Conservation (phyloP, 2,113 vertebrate species). For the Notothenia rossii region DNA sequence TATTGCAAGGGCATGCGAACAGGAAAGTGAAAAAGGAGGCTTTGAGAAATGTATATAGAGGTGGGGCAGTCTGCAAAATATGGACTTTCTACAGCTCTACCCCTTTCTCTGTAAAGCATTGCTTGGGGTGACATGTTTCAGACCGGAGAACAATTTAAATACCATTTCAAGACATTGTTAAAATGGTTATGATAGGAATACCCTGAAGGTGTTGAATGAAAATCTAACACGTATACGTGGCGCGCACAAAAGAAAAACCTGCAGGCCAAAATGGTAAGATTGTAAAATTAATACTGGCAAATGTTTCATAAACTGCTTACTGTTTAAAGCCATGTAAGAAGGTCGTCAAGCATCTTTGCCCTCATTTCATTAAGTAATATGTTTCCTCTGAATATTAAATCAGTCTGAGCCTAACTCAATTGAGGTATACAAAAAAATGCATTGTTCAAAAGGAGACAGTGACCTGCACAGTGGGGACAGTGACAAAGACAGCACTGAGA, state of each 20-base stretch:
- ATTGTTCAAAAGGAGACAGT: conserved; percentile 51
- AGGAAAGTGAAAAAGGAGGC: conserved; percentile 75
- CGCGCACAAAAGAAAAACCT: conserved; percentile 10
- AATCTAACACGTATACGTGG: conserved; percentile 21
- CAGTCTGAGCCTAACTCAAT: conserved; percentile 29
- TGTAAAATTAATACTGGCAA: conserved; percentile 7
- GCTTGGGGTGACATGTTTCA: conserved; percentile 51
- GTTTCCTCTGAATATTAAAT: conserved; percentile 31
- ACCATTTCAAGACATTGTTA: conserved; percentile 52
- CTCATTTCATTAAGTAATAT: conserved; percentile 21
- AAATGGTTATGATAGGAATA: conserved; percentile 48
- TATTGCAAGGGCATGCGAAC: conserved; percentile 71
- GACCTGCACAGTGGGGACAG: conserved; percentile 56
- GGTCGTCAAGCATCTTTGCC: background rate
- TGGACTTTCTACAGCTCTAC: conserved; percentile 65
- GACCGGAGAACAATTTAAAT: conserved; percentile 46
- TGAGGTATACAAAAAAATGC: conserved; percentile 29
- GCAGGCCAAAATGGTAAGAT: conserved; percentile 13
- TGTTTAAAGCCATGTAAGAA: conserved; percentile 16
- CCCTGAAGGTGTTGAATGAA: conserved; percentile 34
- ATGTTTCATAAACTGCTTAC: conserved; percentile 14
- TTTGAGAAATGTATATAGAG: conserved; percentile 67
- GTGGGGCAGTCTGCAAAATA: conserved; percentile 50
- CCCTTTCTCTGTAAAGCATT: conserved; percentile 51
- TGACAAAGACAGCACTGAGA: conserved; percentile 55